Evolutionary conservation across 1,140 invertebrate species (phyloP), one percentile per base, ranked within the genome.

Genomic region (Helicorthomorpha holstii): DNA sequence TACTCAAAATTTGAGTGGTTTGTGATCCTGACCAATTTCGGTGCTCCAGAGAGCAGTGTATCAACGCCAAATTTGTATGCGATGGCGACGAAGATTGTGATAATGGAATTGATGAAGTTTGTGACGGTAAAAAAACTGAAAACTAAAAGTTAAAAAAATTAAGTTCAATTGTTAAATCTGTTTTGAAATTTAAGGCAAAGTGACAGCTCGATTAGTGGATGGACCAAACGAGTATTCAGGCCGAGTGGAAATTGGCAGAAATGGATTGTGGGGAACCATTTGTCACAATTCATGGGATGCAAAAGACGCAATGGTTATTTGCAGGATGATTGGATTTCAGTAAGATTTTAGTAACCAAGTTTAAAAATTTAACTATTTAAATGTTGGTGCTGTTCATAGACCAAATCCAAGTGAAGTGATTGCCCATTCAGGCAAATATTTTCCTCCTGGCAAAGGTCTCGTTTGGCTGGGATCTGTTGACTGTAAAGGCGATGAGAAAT

Each of bases 261-360:
- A 76, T 55, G 79, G 77, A 3, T 70, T 77, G 2, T 86, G 83
- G 83, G 82, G 83, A 1, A 82, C 80, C 1, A 69, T 86, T 14
- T 87, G 84, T 61, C 83, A 86, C 60, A 83, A 86, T 59, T 76
- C 81, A 59, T 86, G 85, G 58, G 76, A 75, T 27, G 63, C 69
- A 19, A 69, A 73, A 48, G 73, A 80, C 4, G 83, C 82, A 0
- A 69, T 70, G 59, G 62, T 65, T 10, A 71, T 80, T 12, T 83
- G 81, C 56, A 70, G 69, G 49, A 73, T 73, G 21, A 59, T 82
- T 27, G 80, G 80, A 2, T 80, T 70, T 16, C 34, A 38, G 48
- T 50, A 22, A 29, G 34, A 10, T 16, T 34, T 7, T 16, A 7
- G 7, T 34, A 34, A 7, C 16, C 16, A 34, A 34, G 29, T 34